A percentile compares a stretch with the other conserved stretches of the same genome.
phyloP scores from a whole-genome alignment of 2,797 vertebrate species.

The Artibeus jamaicensis region DNA sequence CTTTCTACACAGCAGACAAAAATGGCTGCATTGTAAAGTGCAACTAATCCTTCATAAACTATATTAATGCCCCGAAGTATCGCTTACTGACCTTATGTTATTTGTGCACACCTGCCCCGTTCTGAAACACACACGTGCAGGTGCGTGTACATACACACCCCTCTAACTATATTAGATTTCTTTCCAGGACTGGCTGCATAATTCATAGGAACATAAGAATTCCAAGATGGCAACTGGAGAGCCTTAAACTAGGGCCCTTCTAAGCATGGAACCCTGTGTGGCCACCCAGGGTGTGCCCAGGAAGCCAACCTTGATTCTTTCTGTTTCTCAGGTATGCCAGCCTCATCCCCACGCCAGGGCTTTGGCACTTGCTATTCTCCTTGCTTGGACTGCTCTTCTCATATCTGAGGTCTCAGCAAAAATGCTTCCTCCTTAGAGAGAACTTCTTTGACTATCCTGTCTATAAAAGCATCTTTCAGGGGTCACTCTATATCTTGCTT shows the following conservation, averaged over 20 bases:
- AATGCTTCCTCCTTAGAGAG: background rate
- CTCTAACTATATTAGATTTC: background rate
- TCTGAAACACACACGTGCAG: background rate
- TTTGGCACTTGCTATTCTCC: background rate
- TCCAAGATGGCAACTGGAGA: background rate
- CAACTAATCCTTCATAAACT: background rate
- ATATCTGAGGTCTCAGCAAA: background rate
- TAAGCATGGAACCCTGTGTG: background rate
- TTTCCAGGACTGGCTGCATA: background rate
- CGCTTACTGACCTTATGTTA: background rate
- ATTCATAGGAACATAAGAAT: background rate
- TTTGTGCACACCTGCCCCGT: background rate
- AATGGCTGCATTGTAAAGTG: background rate
- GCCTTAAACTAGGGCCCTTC: background rate
- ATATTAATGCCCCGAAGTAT: background rate
- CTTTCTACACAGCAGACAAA: slow-evolving; percentile 35
- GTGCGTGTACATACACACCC: background rate
- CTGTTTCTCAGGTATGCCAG: background rate
- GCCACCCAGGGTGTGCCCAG: background rate
- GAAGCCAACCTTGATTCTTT: background rate
- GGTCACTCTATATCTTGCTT: background rate
- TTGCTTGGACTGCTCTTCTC: background rate
- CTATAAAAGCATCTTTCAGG: background rate
- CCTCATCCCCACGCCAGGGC: background rate
- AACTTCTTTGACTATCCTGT: background rate